Evolutionary conservation across 2,888 invertebrate genomes (phyloP).

Genomic region (Drosophila koepferae): DNA sequence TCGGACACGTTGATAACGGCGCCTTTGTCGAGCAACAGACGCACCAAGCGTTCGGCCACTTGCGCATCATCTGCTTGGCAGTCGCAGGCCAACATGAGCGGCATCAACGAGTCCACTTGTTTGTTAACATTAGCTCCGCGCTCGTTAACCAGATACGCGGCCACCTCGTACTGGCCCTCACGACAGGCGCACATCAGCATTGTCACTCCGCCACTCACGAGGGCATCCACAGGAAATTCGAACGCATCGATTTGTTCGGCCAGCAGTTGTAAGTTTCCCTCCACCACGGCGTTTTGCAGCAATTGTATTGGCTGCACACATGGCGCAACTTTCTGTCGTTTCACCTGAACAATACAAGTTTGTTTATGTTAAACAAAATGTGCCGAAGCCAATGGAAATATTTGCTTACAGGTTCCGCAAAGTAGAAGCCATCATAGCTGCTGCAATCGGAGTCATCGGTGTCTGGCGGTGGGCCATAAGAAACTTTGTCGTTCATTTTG

Average conservation of each 20-base stretch:
- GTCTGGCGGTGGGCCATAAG: conserved; percentile 75
- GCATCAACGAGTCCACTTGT: conserved; percentile 79
- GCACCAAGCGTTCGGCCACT: conserved; percentile 69
- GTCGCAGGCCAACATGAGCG: conserved; percentile 82
- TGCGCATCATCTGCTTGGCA: conserved; percentile 55
- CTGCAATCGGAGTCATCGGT: conserved; percentile 82
- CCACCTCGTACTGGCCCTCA: conserved; percentile 75
- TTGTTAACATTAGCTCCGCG: conserved; percentile 76
- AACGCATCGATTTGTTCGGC: conserved; percentile 61
- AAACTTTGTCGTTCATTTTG: conserved; percentile 35
- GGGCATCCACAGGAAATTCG: conserved; percentile 58
- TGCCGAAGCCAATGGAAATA: neutral
- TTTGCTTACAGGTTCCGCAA: conserved; percentile 76
- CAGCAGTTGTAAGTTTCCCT: conserved; percentile 67
- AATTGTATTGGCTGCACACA: conserved; percentile 52
- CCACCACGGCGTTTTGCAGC: conserved; percentile 63
- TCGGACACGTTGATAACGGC: conserved; percentile 82
- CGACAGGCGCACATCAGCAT: conserved; percentile 77
- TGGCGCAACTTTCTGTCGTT: conserved; percentile 28
- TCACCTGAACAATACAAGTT: conserved; percentile 31
- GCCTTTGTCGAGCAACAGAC: conserved; percentile 72
- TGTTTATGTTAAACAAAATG: neutral
- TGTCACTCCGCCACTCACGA: conserved; percentile 63
- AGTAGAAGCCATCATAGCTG: conserved; percentile 83
- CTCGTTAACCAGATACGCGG: conserved; percentile 71